A percentile compares a stretch with the other conserved stretches of the same genome.
Evolutionary conservation across 2,888 invertebrate species (phyloP).

Genomic region (Eilema depressum): DNA sequence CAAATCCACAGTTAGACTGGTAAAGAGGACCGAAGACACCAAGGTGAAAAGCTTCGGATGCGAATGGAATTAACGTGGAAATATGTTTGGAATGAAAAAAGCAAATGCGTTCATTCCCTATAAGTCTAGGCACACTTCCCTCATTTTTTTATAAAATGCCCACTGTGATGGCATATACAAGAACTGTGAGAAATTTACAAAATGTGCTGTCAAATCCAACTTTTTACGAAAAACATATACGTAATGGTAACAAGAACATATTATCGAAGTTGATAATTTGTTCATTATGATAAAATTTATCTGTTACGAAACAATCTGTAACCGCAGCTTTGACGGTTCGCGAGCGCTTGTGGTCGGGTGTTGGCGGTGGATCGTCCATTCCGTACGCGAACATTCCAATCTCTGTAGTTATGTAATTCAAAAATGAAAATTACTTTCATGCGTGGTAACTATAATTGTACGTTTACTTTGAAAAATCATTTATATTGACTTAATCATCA

Average conservation of each 20-base stretch:
- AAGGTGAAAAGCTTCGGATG: no score
- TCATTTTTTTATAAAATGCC: no score
- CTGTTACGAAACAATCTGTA: constrained; percentile 56
- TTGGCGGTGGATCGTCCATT: constrained; percentile 39
- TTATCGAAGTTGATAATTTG: not conserved
- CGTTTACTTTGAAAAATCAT: no score
- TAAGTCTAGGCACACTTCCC: not conserved
- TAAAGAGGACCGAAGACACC: no score
- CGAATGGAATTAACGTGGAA: no score
- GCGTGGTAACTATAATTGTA: not conserved
- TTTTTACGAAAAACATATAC: not conserved
- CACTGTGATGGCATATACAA: no score
- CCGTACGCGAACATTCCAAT: constrained; percentile 39
- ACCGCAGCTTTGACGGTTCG: constrained; percentile 53
- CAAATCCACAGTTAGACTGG: no score
- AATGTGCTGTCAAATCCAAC: not conserved
- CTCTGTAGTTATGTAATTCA: constrained; percentile 27
- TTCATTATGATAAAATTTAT: constrained; percentile 46
- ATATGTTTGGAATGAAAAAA: no score
- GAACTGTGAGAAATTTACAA: not conserved
- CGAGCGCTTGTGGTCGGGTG: constrained; percentile 40
- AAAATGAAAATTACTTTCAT: constrained; percentile 29
- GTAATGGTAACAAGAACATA: not conserved
- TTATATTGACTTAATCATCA: no score
- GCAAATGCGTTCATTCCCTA: not conserved